A percentile compares a stretch with the other conserved stretches of the same genome.
phyloP scores from a whole-genome alignment of 1,140 invertebrate species.

The Bombus waltoni region DNA sequence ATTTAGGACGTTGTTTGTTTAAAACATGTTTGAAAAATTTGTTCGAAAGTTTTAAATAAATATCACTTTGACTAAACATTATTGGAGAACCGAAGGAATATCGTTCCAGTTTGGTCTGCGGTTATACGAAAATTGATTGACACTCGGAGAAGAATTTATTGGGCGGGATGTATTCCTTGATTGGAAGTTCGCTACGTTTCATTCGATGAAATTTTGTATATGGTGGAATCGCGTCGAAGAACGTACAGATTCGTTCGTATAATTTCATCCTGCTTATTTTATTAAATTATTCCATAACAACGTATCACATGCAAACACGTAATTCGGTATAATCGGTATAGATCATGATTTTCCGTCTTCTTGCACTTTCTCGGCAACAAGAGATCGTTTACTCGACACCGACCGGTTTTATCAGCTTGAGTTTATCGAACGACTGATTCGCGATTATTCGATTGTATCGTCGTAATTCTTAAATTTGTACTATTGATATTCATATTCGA shows the following conservation, averaged over 20 bases:
- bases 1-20: background rate
- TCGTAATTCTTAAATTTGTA: no score
- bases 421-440: no score
- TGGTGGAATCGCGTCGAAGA: background rate
- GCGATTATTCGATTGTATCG: no score
- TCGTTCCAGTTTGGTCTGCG: constrained; percentile 18
- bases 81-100: background rate
- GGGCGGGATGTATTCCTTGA: constrained; percentile 1
- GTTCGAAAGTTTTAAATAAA: background rate
- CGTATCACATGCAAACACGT: no score
- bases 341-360: no score
- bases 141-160: background rate
- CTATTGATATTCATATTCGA: no score
- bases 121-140: constrained; percentile 27
- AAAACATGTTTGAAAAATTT: background rate
- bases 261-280: background rate
- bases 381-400: no score
- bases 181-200: constrained; percentile 17
- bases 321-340: rapidly evolving
- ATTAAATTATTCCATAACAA: background rate
- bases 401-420: no score
- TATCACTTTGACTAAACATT: background rate
- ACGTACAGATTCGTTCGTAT: background rate
- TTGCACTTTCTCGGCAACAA: no score
- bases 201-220: background rate